Evolutionary conservation across 1,140 invertebrate genomes (phyloP).

Genomic region (Chrysopa pallens): DNA sequence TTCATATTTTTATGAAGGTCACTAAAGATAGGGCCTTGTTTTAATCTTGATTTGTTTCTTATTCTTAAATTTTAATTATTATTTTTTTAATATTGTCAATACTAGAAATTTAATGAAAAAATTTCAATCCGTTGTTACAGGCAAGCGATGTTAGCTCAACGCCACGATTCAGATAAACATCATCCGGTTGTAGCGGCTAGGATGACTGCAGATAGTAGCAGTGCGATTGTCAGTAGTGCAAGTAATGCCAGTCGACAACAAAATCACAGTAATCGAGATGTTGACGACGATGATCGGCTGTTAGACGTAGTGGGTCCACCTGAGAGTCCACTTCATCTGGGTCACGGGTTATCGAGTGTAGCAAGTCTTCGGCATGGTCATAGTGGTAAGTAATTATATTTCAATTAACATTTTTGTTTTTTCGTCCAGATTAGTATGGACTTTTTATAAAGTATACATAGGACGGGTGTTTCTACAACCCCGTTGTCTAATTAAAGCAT

Average conservation of each 20-base stretch:
- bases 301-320: constrained; percentile 73
- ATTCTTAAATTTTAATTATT: no score
- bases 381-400: not conserved
- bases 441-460: not conserved
- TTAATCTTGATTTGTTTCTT: no score
- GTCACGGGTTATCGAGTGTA: not conserved
- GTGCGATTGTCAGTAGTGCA: constrained; percentile 17
- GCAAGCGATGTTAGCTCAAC: constrained; percentile 63
- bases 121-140: constrained; percentile 35
- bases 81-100: no score
- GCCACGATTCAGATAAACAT: constrained; percentile 30
- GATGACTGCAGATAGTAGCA: constrained; percentile 21
- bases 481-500: constrained; percentile 24
- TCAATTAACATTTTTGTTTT: not conserved
- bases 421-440: not conserved
- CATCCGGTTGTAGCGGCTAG: constrained; percentile 22
- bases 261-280: constrained; percentile 29
- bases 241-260: constrained; percentile 7
- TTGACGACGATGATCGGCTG: constrained; percentile 50
- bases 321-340: constrained; percentile 44
- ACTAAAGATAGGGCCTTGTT: no score
- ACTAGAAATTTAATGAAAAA: no score
- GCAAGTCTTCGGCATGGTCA: not conserved
- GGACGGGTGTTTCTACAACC: not conserved
- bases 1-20: no score